Evolutionary conservation across 2,113 vertebrate species (phyloP), one percentile per base, ranked within the genome.

Genomic region (Lepus americanus): DNA sequence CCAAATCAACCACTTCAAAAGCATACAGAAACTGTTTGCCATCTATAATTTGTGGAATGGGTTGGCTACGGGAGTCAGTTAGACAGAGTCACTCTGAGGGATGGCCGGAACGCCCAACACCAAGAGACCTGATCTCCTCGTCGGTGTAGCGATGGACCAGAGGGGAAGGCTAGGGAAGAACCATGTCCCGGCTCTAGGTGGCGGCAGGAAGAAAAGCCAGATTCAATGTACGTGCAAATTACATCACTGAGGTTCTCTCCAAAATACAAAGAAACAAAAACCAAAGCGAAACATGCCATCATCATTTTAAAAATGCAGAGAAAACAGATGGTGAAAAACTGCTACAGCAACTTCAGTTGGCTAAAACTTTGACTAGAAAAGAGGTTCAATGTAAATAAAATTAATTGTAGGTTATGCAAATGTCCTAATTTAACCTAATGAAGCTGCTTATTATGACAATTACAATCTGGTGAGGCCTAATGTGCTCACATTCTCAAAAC

Each of bases 1-100:
- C 96, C 97, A 97, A 96, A 96, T 93, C 95, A 96, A 97, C 93
- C 93, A 96, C 90, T 95, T 69, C 92, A 66, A 64, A 90, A 95
- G 73, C 64, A 95, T 10, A 14, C 51, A 55, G 27, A 72, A 84
- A 80, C 33, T 1, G 5, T 0, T 66, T 82, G 12, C 73, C 86
- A 76, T 8, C 67, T 85, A 7, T n/a, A 19, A 49, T 29, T 20
- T 27, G 22, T 13, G 33, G 51, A 49, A 5, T 0, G 63, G 55
- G 9, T 67, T 64, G 73, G 39, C 59, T 79, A 27, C n/a, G 2
- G 4, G 49, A 14, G 29, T 67, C 63, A 7, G 12, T 9, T 4
- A 23, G 67, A 73, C 9, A 36, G 53, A 23, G 7, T 13, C 49
- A 31, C 39, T 55, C 63, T 63, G 3, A 27, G 0, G 29, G 11